These are phyloP conservation scores for Aphyosemion australe DNA, from an alignment of 2,113 vertebrate species.

Conservation along the genomic window DNA sequence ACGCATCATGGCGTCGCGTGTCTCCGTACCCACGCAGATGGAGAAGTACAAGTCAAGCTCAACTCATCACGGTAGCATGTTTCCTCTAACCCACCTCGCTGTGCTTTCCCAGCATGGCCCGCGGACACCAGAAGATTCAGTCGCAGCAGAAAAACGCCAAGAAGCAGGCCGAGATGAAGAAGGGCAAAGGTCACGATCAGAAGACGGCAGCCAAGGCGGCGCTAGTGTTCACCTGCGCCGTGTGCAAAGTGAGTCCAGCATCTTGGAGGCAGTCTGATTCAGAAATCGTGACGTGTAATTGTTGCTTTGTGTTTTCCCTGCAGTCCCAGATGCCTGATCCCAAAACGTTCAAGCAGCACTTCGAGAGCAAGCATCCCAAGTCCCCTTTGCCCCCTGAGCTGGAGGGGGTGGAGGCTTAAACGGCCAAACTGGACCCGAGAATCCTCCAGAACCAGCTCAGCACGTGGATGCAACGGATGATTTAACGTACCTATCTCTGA, in stretches of 20 bases:
- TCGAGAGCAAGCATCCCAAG: constrained; percentile 84
- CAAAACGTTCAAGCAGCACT: constrained; percentile 84
- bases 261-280: not conserved
- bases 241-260: constrained; percentile 85
- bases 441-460: constrained; percentile 39
- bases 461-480: constrained; percentile 48
- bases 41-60: too few species aligned
- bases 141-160: constrained; percentile 98
- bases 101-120: constrained; percentile 85
- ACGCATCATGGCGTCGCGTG: too few species aligned
- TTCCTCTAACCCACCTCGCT: not conserved
- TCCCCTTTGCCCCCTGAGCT: constrained; percentile 78
- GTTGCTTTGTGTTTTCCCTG: constrained; percentile 1
- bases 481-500: constrained; percentile 40
- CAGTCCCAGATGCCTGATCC: constrained; percentile 84
- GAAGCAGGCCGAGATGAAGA: constrained; percentile 96
- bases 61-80: not conserved
- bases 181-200: constrained; percentile 94
- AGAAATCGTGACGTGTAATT: not conserved
- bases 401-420: constrained; percentile 78
- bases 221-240: constrained; percentile 88
- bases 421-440: constrained; percentile 16
- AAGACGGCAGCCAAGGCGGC: constrained; percentile 93
- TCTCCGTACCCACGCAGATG: too few species aligned
- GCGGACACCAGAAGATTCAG: constrained; percentile 97